phyloP scores from a whole-genome alignment of 1,140 invertebrate genomes.

The Drosophila navojoa region DNA sequence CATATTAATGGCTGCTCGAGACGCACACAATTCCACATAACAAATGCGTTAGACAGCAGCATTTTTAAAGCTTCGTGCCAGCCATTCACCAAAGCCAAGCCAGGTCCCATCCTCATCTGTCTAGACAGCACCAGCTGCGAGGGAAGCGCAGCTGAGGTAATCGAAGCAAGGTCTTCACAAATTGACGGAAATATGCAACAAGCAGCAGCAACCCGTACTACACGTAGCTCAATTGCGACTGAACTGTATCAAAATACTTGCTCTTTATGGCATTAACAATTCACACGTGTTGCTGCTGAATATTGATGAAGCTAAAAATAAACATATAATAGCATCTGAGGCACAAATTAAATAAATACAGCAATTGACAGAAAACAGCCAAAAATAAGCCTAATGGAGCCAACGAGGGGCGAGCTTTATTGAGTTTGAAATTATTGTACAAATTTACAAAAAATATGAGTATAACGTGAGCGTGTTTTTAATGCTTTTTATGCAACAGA shows the following conservation, averaged over 20 bases:
- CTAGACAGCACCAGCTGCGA: slow-evolving; percentile 21
- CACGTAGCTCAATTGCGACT: slow-evolving; percentile 10
- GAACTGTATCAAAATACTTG: slow-evolving; percentile 2
- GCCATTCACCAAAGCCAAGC: not conserved
- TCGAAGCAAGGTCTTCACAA: slow-evolving; percentile 20
- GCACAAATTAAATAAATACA: too few species aligned
- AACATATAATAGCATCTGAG: too few species aligned
- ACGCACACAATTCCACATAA: not conserved
- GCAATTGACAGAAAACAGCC: not conserved
- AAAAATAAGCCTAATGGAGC: too few species aligned
- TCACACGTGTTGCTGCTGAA: not conserved
- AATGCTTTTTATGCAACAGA: too few species aligned
- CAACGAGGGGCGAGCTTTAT: too few species aligned
- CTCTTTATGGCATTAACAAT: not conserved
- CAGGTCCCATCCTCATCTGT: slow-evolving; percentile 3
- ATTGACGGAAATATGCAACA: slow-evolving; percentile 3
- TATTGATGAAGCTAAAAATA: not conserved
- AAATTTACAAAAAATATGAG: too few species aligned
- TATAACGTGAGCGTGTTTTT: too few species aligned
- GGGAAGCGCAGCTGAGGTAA: not conserved
- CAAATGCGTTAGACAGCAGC: slow-evolving; percentile 41
- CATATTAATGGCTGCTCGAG: slow-evolving; percentile 23
- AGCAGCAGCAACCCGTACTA: not conserved
- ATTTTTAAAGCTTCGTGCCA: slow-evolving; percentile 19
- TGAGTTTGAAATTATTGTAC: too few species aligned